Evolutionary conservation across 1,140 invertebrate species (phyloP).

Genomic region (Drosophila equinoxialis): DNA sequence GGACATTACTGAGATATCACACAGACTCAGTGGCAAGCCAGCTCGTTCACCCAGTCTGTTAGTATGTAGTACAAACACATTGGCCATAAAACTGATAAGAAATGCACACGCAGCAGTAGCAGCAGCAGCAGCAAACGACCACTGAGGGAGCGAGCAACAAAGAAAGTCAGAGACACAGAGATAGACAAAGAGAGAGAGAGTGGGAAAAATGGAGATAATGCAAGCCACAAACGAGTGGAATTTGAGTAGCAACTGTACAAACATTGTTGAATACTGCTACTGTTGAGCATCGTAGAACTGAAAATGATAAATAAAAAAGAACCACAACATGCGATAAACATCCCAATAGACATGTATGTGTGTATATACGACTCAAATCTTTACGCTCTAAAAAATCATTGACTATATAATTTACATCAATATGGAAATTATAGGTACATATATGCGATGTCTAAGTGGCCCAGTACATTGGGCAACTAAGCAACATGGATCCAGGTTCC

Average conservation of each 20-base stretch:
- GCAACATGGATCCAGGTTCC: no score
- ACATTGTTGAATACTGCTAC: neutral
- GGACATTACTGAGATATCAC: constrained; percentile 7
- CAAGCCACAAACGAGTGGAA: constrained; percentile 3
- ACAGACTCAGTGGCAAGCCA: constrained; percentile 3
- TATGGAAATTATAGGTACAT: neutral
- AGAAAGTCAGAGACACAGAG: constrained; percentile 8
- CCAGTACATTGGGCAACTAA: neutral
- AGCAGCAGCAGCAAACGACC: constrained; percentile 4
- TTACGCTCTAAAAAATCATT: neutral
- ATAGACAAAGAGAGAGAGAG: neutral
- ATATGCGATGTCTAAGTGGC: no score
- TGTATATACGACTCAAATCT: neutral
- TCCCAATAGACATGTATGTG: neutral
- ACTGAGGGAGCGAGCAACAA: neutral
- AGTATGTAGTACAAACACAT: constrained; percentile 13
- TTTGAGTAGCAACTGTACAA: neutral
- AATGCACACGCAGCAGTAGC: constrained; percentile 7
- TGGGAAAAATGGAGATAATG: neutral
- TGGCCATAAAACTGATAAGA: constrained; percentile 12
- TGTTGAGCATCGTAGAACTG: neutral
- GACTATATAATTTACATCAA: neutral
- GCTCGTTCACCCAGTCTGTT: neutral
- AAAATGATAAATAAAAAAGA: constrained; percentile 1
- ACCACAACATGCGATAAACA: neutral